Evolutionary conservation across 2,797 vertebrate species (phyloP).

Genomic region (Numenius phaeopus): DNA sequence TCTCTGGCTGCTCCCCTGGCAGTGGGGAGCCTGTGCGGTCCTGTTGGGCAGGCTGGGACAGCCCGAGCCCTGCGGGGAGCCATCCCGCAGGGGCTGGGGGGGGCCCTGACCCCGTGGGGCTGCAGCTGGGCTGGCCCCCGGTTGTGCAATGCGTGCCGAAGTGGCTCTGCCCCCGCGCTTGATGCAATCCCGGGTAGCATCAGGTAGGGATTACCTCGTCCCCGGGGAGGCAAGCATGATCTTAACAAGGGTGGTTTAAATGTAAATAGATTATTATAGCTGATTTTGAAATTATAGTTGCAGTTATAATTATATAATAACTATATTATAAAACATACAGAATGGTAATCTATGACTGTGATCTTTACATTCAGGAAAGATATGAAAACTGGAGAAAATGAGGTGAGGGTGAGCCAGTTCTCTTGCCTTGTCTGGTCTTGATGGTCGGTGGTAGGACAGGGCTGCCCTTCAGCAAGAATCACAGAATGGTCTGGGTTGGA

Average conservation of each 20-base stretch:
- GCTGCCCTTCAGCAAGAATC: neutral
- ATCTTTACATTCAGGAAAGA: neutral
- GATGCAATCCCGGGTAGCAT: accelerated
- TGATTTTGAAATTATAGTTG: neutral
- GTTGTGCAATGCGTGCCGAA: accelerated
- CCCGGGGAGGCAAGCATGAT: neutral
- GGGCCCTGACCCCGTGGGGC: neutral
- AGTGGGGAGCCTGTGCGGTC: neutral
- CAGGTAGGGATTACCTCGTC: accelerated
- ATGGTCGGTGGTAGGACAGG: neutral
- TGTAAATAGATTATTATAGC: neutral
- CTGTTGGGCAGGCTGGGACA: slow-evolving; percentile 44
- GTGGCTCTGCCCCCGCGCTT: accelerated
- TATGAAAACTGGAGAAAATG: neutral
- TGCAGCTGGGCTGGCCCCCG: neutral
- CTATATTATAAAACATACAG: neutral
- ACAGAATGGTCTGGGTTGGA: too few relatives aligned
- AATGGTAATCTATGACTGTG: neutral
- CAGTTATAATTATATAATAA: neutral
- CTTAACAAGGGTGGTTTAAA: neutral
- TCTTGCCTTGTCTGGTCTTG: neutral
- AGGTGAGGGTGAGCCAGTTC: neutral
- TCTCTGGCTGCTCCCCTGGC: neutral
- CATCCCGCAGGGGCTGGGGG: accelerated
- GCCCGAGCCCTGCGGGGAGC: neutral